A percentile compares a stretch with the other conserved stretches of the same genome.
phyloP scores from a whole-genome alignment of 2,113 vertebrate species.

The Turdus rufiventris region DNA sequence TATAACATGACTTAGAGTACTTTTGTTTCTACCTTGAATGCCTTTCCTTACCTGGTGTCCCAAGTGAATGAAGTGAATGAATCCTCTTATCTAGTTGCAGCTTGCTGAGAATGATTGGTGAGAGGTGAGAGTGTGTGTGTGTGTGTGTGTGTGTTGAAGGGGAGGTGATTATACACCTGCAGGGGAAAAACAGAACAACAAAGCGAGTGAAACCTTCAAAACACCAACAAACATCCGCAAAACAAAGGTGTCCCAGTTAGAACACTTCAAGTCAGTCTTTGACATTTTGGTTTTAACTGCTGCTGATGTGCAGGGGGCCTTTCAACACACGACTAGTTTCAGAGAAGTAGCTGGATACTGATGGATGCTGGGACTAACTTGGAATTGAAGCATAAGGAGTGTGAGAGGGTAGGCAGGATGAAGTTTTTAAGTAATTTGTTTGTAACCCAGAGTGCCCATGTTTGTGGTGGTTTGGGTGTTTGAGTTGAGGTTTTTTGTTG shows the following conservation, averaged over 20 bases:
- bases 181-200: background rate
- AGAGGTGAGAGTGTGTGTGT: background rate
- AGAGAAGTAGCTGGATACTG: background rate
- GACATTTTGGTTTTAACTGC: background rate
- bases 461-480: fast-evolving
- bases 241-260: background rate
- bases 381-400: background rate
- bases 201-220: background rate
- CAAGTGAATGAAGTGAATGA: background rate
- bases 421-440: background rate
- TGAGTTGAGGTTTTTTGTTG: no score
- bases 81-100: background rate
- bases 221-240: background rate
- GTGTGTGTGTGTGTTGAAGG: background rate
- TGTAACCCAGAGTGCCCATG: background rate
- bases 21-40: background rate
- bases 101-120: background rate
- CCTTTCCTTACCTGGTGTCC: background rate
- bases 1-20: background rate
- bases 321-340: background rate
- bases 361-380: background rate
- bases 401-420: background rate
- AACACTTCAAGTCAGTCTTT: background rate
- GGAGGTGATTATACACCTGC: background rate
- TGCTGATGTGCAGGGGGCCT: background rate